Conservation (phyloP, 2,888 invertebrate species). For the Criorhina ranunculi region DNA sequence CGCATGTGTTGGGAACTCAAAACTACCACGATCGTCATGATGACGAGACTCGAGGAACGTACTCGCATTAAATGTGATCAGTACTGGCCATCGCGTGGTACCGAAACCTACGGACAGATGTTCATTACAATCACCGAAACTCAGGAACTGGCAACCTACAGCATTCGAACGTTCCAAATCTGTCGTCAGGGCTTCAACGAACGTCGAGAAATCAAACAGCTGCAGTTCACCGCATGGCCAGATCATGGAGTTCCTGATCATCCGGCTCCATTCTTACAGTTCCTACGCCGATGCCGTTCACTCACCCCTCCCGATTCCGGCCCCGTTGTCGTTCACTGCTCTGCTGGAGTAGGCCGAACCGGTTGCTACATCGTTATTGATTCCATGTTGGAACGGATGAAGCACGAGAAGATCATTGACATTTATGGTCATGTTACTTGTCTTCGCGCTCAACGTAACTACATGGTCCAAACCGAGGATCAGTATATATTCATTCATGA, state of each 20-base stretch:
- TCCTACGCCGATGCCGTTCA: conserved; percentile 95
- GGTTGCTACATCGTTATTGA: conserved; percentile 99
- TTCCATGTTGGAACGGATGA: conserved; percentile 98
- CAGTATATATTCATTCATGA: conserved; percentile 99
- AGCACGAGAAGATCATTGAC: conserved; percentile 98
- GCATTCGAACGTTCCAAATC: conserved; percentile 97
- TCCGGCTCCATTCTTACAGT: conserved; percentile 99
- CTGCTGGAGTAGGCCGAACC: conserved; percentile 95
- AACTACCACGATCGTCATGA: conserved; percentile 98
- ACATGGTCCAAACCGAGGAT: conserved; percentile 99
- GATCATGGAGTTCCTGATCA: conserved; percentile 99
- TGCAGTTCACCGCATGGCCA: conserved; percentile 99
- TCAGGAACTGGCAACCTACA: conserved; percentile 98
- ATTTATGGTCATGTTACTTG: conserved; percentile 99
- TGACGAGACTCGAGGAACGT: conserved; percentile 99
- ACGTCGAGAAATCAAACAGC: conserved; percentile 96
- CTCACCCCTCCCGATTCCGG: conserved; percentile 96
- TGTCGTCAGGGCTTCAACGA: conserved; percentile 92
- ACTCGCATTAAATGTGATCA: conserved; percentile 98
- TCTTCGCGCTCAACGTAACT: conserved; percentile 98
- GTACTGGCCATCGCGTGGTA: conserved; percentile 98
- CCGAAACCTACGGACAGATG: conserved; percentile 97
- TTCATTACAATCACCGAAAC: conserved; percentile 97
- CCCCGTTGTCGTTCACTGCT: conserved; percentile 97
- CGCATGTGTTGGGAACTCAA: conserved; percentile 99